Evolutionary conservation across 2,797 vertebrate genomes (phyloP).

Genomic region (Platyrinchus mystaceus): DNA sequence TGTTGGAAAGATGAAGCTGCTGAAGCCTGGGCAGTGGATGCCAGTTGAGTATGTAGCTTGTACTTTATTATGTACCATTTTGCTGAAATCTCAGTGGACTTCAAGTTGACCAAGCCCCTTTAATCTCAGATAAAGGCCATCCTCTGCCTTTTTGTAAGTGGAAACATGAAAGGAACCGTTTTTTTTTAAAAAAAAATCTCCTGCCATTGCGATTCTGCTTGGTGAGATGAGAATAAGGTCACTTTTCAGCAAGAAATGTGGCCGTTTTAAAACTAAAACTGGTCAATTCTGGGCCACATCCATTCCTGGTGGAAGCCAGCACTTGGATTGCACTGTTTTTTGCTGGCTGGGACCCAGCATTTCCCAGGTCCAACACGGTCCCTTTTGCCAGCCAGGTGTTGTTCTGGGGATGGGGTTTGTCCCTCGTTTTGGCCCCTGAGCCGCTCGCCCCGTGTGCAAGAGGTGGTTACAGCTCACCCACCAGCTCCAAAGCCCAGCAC

Average conservation of each 20-base stretch:
- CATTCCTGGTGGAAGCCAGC: accelerated
- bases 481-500: accelerated
- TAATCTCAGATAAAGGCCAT: conserved; percentile 5
- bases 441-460: accelerated
- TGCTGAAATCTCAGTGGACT: background rate
- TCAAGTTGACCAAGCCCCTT: background rate
- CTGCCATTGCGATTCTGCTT: background rate
- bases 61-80: background rate
- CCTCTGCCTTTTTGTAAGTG: background rate
- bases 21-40: background rate
- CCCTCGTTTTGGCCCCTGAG: accelerated
- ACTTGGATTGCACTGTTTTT: background rate
- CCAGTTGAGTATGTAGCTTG: background rate
- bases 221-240: background rate
- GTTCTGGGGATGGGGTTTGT: accelerated
- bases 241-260: background rate
- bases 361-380: accelerated
- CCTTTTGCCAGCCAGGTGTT: background rate
- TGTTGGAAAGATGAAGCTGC: background rate
- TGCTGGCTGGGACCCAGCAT: background rate
- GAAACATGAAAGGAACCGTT: background rate
- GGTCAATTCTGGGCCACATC: background rate
- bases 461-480: background rate
- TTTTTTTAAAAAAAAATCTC: background rate
- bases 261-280: background rate